These are phyloP conservation scores for Vimba vimba DNA, from an alignment of 2,113 vertebrate species.

Conservation along the genomic window DNA sequence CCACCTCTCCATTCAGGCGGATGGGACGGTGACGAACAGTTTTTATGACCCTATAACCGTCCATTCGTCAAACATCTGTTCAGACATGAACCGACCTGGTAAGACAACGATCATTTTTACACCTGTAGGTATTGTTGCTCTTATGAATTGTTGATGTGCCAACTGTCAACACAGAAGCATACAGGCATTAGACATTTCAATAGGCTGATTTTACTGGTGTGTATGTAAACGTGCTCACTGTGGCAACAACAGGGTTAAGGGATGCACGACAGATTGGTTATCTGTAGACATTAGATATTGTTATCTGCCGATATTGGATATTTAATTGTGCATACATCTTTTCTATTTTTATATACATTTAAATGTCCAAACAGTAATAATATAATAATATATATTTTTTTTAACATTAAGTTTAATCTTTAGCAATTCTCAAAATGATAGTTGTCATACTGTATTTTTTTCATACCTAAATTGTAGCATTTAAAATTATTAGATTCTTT, in stretches of 20 bases:
- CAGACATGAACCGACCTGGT: constrained; percentile 66
- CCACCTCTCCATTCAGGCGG: constrained; percentile 80
- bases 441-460: not conserved
- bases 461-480: not conserved
- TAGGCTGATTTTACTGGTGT: too few relatives aligned
- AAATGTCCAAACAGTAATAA: not conserved
- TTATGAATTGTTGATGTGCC: not conserved
- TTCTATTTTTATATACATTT: not conserved
- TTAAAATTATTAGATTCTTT: not conserved
- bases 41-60: constrained; percentile 70
- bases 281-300: not conserved
- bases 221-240: not conserved
- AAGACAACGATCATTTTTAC: not conserved
- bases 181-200: not conserved
- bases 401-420: too few relatives aligned
- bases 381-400: too few relatives aligned
- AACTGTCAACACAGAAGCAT: not conserved
- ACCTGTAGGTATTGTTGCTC: too few relatives aligned
- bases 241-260: not conserved
- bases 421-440: not conserved
- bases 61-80: constrained; percentile 68
- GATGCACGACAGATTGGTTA: not conserved
- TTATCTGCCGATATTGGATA: not conserved
- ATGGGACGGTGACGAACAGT: constrained; percentile 80
- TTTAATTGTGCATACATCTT: not conserved